Conservation (phyloP, 2,113 vertebrate genomes). For the Syrrhaptes paradoxus region DNA sequence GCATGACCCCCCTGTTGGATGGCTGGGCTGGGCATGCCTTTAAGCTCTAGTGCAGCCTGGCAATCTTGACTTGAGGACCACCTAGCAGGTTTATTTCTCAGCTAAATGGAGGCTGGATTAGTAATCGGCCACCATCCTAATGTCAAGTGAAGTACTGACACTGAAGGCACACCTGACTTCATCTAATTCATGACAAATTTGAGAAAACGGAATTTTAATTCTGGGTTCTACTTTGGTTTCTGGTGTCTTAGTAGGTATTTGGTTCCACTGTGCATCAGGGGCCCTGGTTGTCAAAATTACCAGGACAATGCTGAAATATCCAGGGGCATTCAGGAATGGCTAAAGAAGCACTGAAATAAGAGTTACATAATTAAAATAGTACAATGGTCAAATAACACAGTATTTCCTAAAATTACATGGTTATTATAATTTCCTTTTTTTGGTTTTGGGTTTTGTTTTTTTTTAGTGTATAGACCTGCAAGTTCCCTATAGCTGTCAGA, state of each 20-base stretch:
- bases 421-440: background rate
- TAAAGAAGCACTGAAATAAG: background rate
- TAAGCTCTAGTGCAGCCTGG: background rate
- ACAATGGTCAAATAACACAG: background rate
- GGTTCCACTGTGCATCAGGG: background rate
- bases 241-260: background rate
- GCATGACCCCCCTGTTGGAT: background rate
- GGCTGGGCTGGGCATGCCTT: background rate
- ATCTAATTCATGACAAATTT: background rate
- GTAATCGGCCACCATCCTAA: background rate
- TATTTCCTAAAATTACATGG: background rate
- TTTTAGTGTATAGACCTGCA: background rate
- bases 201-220: background rate
- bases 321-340: background rate
- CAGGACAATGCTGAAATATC: background rate
- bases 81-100: background rate
- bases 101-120: background rate
- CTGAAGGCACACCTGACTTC: background rate
- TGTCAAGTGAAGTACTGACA: background rate
- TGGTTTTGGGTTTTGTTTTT: background rate
- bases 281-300: background rate
- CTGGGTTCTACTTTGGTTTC: background rate
- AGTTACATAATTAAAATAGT: background rate
- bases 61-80: background rate
- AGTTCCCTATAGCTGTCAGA: background rate